Percentiles rank a stretch among this genome's conserved stretches.
These are phyloP conservation scores for Solenopsis fugax DNA, from an alignment of 1,140 invertebrate species.

Conservation along the genomic window DNA sequence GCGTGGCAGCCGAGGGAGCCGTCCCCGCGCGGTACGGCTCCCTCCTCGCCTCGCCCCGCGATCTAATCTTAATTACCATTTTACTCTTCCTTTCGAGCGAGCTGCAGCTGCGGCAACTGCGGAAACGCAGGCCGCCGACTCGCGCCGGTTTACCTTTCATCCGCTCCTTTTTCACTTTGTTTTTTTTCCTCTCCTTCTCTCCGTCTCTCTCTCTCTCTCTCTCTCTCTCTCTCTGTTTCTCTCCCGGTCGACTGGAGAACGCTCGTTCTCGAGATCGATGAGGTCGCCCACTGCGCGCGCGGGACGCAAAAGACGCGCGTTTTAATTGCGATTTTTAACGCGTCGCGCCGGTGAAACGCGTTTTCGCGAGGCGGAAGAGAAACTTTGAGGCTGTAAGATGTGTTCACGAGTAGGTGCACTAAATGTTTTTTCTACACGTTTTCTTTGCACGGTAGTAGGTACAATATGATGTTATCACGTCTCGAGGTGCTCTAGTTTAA, in stretches of 20 bases:
- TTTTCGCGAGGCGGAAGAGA: slow-evolving; percentile 50
- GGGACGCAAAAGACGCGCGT: slow-evolving; percentile 62
- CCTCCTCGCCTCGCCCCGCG: slow-evolving; percentile 36
- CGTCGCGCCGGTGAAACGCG: slow-evolving; percentile 39
- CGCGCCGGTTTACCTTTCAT: slow-evolving; percentile 69
- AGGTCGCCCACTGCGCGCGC: slow-evolving; percentile 53
- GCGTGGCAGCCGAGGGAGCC: background rate
- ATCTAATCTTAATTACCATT: slow-evolving; percentile 70
- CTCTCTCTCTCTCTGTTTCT: background rate
- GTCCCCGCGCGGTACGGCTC: background rate
- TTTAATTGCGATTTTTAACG: slow-evolving; percentile 60
- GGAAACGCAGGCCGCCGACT: slow-evolving; percentile 65
- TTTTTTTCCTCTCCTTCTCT: background rate
- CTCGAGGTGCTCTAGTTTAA: slow-evolving; percentile 62
- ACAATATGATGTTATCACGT: slow-evolving; percentile 8
- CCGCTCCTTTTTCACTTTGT: slow-evolving; percentile 53
- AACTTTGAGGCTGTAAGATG: slow-evolving; percentile 26
- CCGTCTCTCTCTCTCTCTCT: slow-evolving; percentile 6
- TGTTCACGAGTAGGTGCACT: background rate
- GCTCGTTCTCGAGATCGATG: slow-evolving; percentile 68
- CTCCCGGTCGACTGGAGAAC: slow-evolving; percentile 1
- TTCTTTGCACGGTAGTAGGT: background rate
- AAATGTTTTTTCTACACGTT: background rate
- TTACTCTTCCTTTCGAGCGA: slow-evolving; percentile 65
- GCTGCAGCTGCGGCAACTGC: slow-evolving; percentile 52